Percentiles rank a stretch among this genome's conserved stretches.
phyloP scores from a whole-genome alignment of 2,797 vertebrate genomes.

The Acomys russatus region DNA sequence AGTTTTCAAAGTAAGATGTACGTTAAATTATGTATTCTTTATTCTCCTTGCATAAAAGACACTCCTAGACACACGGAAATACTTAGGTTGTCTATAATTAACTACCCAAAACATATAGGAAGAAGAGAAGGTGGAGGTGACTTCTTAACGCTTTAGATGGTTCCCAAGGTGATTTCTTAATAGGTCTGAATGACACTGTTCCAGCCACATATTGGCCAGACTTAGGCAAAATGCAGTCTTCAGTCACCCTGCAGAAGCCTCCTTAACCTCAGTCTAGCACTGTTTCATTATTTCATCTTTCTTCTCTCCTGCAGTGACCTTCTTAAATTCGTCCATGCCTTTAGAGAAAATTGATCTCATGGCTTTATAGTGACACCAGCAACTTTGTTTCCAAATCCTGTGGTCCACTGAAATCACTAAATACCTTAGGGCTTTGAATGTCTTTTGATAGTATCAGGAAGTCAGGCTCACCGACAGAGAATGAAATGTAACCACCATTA shows the following conservation, averaged over 20 bases:
- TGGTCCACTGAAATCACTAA: neutral
- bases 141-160: slow-evolving; percentile 7
- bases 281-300: neutral
- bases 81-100: neutral
- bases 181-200: neutral
- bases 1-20: neutral
- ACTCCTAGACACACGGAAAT: neutral
- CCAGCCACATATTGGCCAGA: neutral
- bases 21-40: slow-evolving; percentile 12
- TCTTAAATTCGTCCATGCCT: neutral
- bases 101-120: neutral
- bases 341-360: slow-evolving; percentile 18
- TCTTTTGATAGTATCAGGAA: slow-evolving; percentile 54
- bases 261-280: neutral
- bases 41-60: neutral
- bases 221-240: neutral
- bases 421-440: slow-evolving; percentile 19
- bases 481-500: slow-evolving; percentile 11
- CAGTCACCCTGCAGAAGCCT: neutral
- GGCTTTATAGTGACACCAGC: slow-evolving; percentile 19
- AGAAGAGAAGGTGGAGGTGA: neutral
- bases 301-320: slow-evolving; percentile 43
- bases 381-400: slow-evolving; percentile 43
- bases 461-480: slow-evolving; percentile 20
- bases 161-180: neutral